A percentile compares a stretch with the other conserved stretches of the same genome.
phyloP scores from a whole-genome alignment of 2,113 vertebrate species.

The Heliornis fulica region DNA sequence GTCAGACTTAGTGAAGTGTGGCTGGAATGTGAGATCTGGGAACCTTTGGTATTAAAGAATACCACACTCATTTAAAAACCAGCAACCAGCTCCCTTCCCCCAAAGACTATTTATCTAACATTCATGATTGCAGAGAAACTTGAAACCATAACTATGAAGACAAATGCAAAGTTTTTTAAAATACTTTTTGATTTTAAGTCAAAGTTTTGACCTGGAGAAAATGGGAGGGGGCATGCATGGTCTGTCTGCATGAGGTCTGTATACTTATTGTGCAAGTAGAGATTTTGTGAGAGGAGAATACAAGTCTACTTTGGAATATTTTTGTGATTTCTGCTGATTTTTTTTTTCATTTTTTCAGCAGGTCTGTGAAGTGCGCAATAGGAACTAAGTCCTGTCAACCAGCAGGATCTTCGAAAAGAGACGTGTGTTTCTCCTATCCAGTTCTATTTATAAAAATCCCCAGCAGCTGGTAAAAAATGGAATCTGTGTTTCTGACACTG shows the following conservation, averaged over 20 bases:
- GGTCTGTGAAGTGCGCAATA: neutral
- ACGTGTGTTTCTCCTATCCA: neutral
- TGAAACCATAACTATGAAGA: neutral
- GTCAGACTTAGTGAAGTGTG: neutral
- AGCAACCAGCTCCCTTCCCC: neutral
- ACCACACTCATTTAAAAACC: neutral
- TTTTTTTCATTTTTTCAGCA: neutral
- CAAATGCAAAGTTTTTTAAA: neutral
- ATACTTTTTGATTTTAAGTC: neutral
- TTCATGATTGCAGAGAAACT: neutral
- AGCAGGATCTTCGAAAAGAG: neutral
- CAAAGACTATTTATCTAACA: neutral
- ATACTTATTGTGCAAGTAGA: neutral
- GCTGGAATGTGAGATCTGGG: neutral
- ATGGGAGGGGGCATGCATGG: neutral
- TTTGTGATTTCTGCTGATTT: neutral
- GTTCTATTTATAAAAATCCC: slow-evolving; percentile 29
- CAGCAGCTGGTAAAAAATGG: neutral
- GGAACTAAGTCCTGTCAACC: neutral
- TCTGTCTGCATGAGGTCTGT: neutral
- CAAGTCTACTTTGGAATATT: neutral
- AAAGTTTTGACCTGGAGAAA: neutral
- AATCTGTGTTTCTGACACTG: neutral
- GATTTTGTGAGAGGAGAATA: neutral
- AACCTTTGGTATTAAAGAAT: neutral